These are phyloP conservation scores for Monomorium pharaonis DNA, from an alignment of 1,140 invertebrate genomes.

Conservation along the genomic window DNA sequence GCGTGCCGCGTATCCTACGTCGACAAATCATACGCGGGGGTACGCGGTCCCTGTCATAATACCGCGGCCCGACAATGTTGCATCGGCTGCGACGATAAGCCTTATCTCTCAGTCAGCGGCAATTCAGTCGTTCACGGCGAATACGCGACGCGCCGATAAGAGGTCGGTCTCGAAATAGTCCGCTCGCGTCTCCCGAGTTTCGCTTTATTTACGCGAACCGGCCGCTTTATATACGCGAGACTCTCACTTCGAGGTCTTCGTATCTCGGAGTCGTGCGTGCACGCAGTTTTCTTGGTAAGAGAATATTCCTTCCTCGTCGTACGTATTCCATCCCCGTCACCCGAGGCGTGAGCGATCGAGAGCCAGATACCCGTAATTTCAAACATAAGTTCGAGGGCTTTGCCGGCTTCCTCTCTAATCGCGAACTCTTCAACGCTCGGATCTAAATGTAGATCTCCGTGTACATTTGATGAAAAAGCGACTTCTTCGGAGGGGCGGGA, in stretches of 20 bases:
- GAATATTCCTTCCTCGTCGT: background rate
- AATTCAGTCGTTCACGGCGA: slow-evolving; percentile 14
- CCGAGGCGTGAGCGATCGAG: background rate
- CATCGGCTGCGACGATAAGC: slow-evolving; percentile 40
- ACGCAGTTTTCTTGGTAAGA: background rate
- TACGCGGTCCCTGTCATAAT: slow-evolving; percentile 24
- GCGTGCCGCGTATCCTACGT: background rate
- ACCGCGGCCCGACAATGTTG: slow-evolving; percentile 45
- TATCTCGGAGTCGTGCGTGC: background rate
- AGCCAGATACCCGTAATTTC: background rate
- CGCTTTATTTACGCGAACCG: slow-evolving; percentile 14
- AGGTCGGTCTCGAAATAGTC: slow-evolving; percentile 43
- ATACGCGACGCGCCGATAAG: slow-evolving; percentile 37
- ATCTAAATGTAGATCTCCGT: background rate
- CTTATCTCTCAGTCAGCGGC: slow-evolving; percentile 45
- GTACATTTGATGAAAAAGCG: background rate
- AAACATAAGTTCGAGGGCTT: background rate
- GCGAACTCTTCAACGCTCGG: background rate
- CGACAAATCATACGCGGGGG: slow-evolving; percentile 11
- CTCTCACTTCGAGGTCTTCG: background rate
- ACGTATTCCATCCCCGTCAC: background rate
- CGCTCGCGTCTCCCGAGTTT: slow-evolving; percentile 14
- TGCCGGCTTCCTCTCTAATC: no score
- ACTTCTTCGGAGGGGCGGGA: background rate
- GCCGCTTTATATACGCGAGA: slow-evolving; percentile 22